Conservation (phyloP, 2,113 vertebrate genomes). For the Benthochromis sp. region DNA sequence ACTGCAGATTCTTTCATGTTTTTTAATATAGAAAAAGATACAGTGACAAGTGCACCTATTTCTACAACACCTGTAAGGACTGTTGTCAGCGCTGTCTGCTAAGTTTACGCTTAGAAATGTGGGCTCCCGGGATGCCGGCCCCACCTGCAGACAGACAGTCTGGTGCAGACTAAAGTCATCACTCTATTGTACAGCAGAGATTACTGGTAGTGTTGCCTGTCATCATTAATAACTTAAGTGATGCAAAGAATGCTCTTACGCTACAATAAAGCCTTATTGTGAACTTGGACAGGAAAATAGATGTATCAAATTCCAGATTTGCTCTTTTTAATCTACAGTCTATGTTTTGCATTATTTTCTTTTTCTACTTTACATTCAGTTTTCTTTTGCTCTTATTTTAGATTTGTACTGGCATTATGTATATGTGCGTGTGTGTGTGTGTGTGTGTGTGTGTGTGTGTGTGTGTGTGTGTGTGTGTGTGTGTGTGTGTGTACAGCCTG, state of each 20-base stretch:
- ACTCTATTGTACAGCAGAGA: conserved; percentile 44
- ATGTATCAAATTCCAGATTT: conserved; percentile 57
- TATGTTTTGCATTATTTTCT: not conserved
- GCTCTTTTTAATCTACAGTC: conserved; percentile 37
- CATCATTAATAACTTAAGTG: conserved; percentile 31
- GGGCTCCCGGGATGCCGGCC: not conserved
- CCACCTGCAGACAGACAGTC: conserved; percentile 5
- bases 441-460: not conserved
- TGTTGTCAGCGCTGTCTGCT: conserved; percentile 25
- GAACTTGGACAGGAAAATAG: conserved; percentile 62
- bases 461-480: not conserved
- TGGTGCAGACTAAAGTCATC: conserved; percentile 38
- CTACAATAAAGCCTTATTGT: conserved; percentile 64
- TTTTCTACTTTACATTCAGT: conserved; percentile 43
- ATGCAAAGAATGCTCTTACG: conserved; percentile 50
- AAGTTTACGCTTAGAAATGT: conserved; percentile 23
- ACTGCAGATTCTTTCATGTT: conserved; percentile 80
- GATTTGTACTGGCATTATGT: conserved; percentile 6
- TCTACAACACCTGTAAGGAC: conserved; percentile 57
- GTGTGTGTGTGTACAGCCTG: not conserved
- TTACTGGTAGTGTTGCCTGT: conserved; percentile 26
- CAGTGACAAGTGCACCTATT: conserved; percentile 63
- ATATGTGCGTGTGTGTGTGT: not conserved
- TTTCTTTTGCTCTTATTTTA: conserved; percentile 34
- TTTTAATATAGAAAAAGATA: conserved; percentile 75